Evolutionary conservation across 2,797 vertebrate genomes (phyloP).

Genomic region (Sternotherus odoratus): DNA sequence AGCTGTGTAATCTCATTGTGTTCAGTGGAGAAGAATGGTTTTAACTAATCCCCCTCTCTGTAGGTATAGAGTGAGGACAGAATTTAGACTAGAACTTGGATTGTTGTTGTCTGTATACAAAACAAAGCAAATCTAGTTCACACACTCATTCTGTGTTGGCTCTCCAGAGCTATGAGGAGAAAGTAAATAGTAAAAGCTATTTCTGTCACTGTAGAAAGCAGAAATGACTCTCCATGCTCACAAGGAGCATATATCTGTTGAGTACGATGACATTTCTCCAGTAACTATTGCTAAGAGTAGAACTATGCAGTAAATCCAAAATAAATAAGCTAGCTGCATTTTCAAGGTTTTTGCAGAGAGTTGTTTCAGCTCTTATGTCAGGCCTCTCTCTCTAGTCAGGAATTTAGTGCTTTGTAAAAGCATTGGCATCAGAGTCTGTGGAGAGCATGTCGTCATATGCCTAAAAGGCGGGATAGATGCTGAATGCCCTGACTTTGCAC

Average conservation of each 20-base stretch:
- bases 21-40: not conserved
- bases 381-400: not conserved
- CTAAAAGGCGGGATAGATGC: slow-evolving; percentile 19
- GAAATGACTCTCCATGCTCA: slow-evolving; percentile 6
- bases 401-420: slow-evolving; percentile 27
- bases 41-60: slow-evolving; percentile 2
- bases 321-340: slow-evolving; percentile 29
- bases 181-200: not conserved
- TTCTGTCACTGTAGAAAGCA: not conserved
- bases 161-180: not conserved
- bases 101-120: slow-evolving; percentile 3
- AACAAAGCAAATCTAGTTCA: slow-evolving; percentile 8
- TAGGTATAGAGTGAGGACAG: not conserved
- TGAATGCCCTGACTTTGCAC: not conserved
- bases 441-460: slow-evolving; percentile 34
- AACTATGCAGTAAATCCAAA: slow-evolving; percentile 14
- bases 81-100: not conserved
- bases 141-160: not conserved
- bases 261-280: slow-evolving; percentile 26
- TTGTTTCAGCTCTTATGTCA: slow-evolving; percentile 36
- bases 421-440: slow-evolving; percentile 46
- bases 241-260: not conserved
- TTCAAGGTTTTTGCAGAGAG: slow-evolving; percentile 10
- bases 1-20: not conserved
- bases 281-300: slow-evolving; percentile 10